These are phyloP conservation scores for Perizoma flavofasciatum DNA, from an alignment of 2,888 invertebrate species.

Conservation along the genomic window DNA sequence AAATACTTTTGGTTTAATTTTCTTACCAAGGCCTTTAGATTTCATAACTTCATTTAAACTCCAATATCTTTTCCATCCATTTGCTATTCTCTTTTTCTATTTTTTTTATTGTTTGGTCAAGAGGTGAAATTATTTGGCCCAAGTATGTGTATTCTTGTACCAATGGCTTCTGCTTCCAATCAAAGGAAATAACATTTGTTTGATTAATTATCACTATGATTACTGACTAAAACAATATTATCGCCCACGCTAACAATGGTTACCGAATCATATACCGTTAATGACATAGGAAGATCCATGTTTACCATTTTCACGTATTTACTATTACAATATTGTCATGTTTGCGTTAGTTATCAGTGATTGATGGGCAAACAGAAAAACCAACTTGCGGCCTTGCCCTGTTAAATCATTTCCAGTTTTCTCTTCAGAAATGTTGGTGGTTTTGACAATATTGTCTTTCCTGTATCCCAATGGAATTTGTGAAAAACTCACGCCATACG, in stretches of 20 bases:
- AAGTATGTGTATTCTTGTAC: background rate
- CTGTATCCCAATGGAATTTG: constrained; percentile 17
- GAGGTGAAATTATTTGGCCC: background rate
- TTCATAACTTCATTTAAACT: too few species aligned
- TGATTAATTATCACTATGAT: background rate
- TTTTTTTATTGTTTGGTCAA: too few species aligned
- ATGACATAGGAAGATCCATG: background rate
- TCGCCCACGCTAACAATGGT: constrained; percentile 1
- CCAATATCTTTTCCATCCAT: too few species aligned
- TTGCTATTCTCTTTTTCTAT: too few species aligned
- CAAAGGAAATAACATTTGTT: background rate
- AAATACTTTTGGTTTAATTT: too few species aligned
- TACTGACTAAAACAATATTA: constrained; percentile 4
- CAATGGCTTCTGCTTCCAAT: too few species aligned
- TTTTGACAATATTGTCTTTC: constrained; percentile 19
- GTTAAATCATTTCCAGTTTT: constrained; percentile 10
- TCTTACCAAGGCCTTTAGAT: too few species aligned
- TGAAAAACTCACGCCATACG: background rate
- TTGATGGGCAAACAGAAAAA: constrained; percentile 25
- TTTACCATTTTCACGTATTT: constrained; percentile 5
- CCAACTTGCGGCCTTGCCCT: too few species aligned
- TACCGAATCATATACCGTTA: constrained; percentile 4
- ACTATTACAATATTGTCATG: constrained; percentile 14
- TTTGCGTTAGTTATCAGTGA: constrained; percentile 24
- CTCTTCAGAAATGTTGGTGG: constrained; percentile 35